Evolutionary conservation across 2,113 vertebrate genomes (phyloP).

Genomic region (Motacilla alba): DNA sequence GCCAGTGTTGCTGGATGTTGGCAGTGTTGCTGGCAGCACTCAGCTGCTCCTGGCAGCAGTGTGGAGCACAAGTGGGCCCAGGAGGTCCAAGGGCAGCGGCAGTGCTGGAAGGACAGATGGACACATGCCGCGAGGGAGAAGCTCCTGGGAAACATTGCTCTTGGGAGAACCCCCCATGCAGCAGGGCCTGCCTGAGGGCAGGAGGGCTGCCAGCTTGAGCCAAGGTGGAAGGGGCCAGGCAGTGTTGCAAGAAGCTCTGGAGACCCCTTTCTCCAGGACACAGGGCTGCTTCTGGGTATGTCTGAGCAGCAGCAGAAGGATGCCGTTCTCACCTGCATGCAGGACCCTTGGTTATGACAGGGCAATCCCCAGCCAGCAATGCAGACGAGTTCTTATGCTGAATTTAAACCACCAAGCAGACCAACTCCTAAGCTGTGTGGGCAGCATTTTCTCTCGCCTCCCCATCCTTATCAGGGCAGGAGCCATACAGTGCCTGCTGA

Average conservation of each 20-base stretch:
- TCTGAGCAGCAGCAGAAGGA: not conserved
- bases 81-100: not conserved
- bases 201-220: not conserved
- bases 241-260: not conserved
- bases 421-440: not conserved
- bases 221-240: not conserved
- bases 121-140: rapidly evolving
- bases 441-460: not conserved
- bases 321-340: not conserved
- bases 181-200: rapidly evolving
- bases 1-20: not conserved
- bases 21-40: not conserved
- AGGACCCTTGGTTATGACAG: not conserved
- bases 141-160: not conserved
- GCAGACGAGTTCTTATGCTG: not conserved
- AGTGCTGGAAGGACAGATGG: not conserved
- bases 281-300: not conserved
- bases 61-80: not conserved
- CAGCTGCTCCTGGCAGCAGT: not conserved
- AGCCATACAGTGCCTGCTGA: not conserved
- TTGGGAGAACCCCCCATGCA: not conserved
- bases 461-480: not conserved
- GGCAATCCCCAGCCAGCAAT: not conserved
- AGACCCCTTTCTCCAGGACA: not conserved
- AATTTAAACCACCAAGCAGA: not conserved